Conservation (phyloP, 2,113 vertebrate genomes). For the Charadrius vociferus region DNA sequence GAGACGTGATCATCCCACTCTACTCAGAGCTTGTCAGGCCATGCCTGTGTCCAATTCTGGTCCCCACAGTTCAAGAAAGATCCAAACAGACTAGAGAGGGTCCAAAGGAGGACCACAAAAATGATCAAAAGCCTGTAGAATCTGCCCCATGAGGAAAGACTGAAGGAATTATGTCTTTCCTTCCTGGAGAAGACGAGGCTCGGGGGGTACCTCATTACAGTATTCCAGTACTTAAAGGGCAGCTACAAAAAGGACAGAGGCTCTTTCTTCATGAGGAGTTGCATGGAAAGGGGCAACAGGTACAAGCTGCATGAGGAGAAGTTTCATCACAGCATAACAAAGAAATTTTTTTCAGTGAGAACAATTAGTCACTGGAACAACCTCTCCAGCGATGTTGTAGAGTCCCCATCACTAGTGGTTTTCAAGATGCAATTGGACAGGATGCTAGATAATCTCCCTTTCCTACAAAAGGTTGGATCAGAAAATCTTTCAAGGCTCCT, state of each 20-base stretch:
- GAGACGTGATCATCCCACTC: neutral
- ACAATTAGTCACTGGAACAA: neutral
- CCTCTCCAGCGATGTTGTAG: neutral
- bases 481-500: neutral
- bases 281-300: neutral
- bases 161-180: neutral
- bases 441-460: neutral
- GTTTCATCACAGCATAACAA: neutral
- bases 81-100: neutral
- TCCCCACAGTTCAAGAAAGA: neutral
- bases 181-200: neutral
- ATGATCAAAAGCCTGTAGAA: neutral
- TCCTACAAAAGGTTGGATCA: neutral
- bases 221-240: neutral
- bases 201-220: neutral
- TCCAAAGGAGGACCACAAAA: neutral
- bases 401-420: neutral
- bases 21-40: fast-evolving
- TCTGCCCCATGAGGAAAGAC: neutral
- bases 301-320: neutral
- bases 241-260: neutral
- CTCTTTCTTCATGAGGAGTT: neutral
- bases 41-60: neutral
- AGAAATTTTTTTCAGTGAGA: neutral
- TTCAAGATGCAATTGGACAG: neutral